Evolutionary conservation across 2,888 invertebrate species (phyloP), one percentile per base, ranked within the genome.

Genomic region (Piscicola geometra): DNA sequence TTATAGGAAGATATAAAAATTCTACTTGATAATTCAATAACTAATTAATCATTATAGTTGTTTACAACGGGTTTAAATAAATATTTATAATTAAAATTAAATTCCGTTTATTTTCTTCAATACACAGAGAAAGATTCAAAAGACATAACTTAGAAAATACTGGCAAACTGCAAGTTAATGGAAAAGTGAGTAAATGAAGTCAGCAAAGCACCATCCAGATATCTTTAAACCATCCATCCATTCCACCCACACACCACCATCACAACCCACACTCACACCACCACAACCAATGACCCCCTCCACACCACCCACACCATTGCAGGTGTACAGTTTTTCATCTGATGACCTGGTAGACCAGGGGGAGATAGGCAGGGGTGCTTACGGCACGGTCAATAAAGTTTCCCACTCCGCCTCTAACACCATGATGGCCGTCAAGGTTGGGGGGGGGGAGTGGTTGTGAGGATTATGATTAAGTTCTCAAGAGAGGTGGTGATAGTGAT

Each of bases 361-460:
- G 84, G 93, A 95, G 85, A 89, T 99, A 80, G 99, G 98, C 0
- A 89, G 93, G 79, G 96, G 95, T 35, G 94, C 94, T 21, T 94
- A 94, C 86, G 98, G 99, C 33, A 91, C 96, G 82, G 98, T 99
- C 18, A 97, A 98, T 85, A 95, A 96, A 87, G 96, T 99, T 94
- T 89, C 90, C 79, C 98, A 99, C 84, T 90, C 90, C 81, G 92
- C 92, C 77, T 94, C 93, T 82, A 91, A 91, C 78, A 94, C 93
- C 33, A 91, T 94, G 73, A 94, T 99, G 93, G 98, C 99, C 80
- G 98, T 99, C 0, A 99, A 99, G 89, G 91, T 92, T 86, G 25
- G 70, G 50, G 5, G 15, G 25, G 12, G 5, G 15, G 18, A 25
- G 25, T 50, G 18, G 5, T 47, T 28, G 18, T 69, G n/a, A 47